Evolutionary conservation across 1,140 invertebrate genomes (phyloP), one percentile per base, ranked within the genome.

Genomic region (Nymphalis io): DNA sequence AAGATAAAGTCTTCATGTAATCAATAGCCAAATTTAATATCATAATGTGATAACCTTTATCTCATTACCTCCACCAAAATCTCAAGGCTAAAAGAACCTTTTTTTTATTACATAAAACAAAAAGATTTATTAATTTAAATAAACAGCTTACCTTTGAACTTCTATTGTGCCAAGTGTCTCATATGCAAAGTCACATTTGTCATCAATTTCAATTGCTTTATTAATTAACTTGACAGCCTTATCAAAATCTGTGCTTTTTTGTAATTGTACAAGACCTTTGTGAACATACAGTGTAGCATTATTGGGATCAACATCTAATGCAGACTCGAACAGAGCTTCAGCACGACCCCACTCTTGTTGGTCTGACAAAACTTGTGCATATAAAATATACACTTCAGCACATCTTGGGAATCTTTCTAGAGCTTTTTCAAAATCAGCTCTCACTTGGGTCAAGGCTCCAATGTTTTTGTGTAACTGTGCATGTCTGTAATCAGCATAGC

Each of bases 91-190:
- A 53, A 20, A 16, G 16, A 51, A 21, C 3, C 48, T 46, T 20
- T 21, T 12, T 20, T 51, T 51, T 20, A 51, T 1, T 21, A 8
- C 27, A 21, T 8, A 27, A 27, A 6, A 23, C 20, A 11, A 12
- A 27, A n/a, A 55, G 11, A 23, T 15, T 15, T 15, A 6, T 55
- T 27, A 3, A 16, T 20, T 51, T 18, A 4, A 33, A 55, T n/a
- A n/a, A 5, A 48, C 48, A 42, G 70, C 90, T 93, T 93, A 97
- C 96, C 95, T 95, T 92, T 98, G 97, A 72, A 98, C 96, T 94
- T 98, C 96, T 73, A 99, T 96, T 1, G 97, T 98, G 70, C 96
- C 98, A 58, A 99, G 92, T 27, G 98, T 98, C 93, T 99, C 98
- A 91, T 97, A 98, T 13, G 96, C 98, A 93, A 98, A 96, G 92